Conservation (phyloP, 2,797 vertebrate genomes). For the Platalea minor region DNA sequence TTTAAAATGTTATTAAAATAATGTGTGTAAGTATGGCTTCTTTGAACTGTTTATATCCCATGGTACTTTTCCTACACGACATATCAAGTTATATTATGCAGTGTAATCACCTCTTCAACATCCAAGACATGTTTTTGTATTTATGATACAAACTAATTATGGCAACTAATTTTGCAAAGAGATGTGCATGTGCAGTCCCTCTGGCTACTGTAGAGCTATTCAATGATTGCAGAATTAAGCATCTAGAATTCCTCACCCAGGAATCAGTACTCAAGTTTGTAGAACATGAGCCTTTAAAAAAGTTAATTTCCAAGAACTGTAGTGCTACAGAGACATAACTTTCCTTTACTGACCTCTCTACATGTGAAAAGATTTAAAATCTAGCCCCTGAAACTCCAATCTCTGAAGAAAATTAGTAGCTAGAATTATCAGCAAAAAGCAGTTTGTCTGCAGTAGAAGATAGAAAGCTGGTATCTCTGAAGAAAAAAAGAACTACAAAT, state of each 20-base stretch:
- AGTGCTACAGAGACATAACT: neutral
- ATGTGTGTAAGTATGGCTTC: neutral
- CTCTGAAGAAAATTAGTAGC: conserved; percentile 34
- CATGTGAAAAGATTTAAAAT: neutral
- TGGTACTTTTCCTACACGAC: neutral
- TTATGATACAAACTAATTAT: neutral
- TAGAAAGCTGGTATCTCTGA: conserved; percentile 8
- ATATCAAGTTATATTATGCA: neutral
- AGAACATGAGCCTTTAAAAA: fast-evolving
- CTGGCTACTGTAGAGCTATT: neutral
- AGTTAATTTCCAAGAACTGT: neutral
- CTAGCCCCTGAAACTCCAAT: conserved; percentile 14
- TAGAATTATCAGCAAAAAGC: conserved; percentile 49
- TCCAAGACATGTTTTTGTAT: neutral
- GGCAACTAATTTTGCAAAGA: neutral
- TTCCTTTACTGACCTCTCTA: conserved; percentile 21
- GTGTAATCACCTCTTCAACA: neutral
- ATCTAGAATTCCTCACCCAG: neutral
- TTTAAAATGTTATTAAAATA: neutral
- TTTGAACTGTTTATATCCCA: neutral
- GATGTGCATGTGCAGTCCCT: neutral
- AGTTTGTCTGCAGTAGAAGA: neutral
- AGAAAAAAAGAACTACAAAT: neutral
- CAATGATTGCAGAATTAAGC: neutral
- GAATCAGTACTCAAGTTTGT: neutral